phyloP scores from a whole-genome alignment of 2,888 invertebrate genomes.

The Plusia festucae region DNA sequence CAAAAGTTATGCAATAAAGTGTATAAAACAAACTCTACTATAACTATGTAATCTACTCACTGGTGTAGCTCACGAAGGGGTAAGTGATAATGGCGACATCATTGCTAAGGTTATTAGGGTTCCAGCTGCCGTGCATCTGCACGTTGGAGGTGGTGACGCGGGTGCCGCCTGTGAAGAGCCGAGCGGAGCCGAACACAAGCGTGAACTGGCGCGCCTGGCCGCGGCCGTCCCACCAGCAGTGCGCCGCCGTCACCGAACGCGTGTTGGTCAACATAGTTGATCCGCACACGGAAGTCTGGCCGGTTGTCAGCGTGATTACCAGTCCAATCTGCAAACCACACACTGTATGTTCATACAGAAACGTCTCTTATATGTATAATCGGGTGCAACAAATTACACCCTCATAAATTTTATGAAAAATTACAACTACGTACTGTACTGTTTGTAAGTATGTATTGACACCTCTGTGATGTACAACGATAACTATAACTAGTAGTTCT shows the following conservation, averaged over 20 bases:
- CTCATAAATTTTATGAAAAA: no score
- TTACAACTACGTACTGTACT: no score
- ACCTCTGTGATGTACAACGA: background rate
- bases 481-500: background rate
- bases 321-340: constrained; percentile 58
- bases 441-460: background rate
- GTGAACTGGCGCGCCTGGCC: constrained; percentile 67
- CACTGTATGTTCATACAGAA: background rate
- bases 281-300: constrained; percentile 64
- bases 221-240: constrained; percentile 70
- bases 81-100: constrained; percentile 38
- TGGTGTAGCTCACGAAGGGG: constrained; percentile 17
- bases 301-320: constrained; percentile 63
- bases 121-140: constrained; percentile 59
- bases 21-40: no score
- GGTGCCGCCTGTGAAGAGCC: constrained; percentile 64
- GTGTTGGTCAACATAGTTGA: constrained; percentile 64
- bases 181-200: constrained; percentile 67
- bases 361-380: no score
- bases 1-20: no score
- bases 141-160: constrained; percentile 62
- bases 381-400: background rate
- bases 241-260: constrained; percentile 65
- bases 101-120: constrained; percentile 40
- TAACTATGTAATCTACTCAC: constrained; percentile 20